phyloP scores from a whole-genome alignment of 2,113 vertebrate genomes.

The Anguilla japonica region DNA sequence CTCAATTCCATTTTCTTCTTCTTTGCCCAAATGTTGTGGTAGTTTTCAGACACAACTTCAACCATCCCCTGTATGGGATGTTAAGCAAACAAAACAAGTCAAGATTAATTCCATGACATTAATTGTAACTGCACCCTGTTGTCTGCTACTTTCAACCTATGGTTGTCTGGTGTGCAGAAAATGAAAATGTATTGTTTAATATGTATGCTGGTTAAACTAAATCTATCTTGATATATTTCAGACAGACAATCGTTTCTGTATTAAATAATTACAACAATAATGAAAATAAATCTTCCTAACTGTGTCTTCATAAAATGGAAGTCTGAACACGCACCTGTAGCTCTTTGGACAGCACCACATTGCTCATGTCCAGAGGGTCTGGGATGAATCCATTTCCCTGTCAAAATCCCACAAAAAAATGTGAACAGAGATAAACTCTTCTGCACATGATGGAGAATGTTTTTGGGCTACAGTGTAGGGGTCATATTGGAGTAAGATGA shows the following conservation, averaged over 20 bases:
- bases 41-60: conserved; percentile 95
- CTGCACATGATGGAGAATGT: not conserved
- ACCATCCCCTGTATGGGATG: conserved; percentile 81
- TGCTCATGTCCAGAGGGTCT: conserved; percentile 82
- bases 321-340: conserved; percentile 78
- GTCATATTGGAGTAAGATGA: not conserved
- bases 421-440: conserved; percentile 6
- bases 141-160: too few relatives aligned
- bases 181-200: too few relatives aligned
- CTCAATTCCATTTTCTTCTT: conserved; percentile 92
- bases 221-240: too few relatives aligned
- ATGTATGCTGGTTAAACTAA: too few relatives aligned
- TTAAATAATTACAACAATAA: not conserved
- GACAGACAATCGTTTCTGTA: not conserved
- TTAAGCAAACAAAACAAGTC: not conserved
- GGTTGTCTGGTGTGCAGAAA: too few relatives aligned
- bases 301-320: not conserved
- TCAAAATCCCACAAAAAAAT: conserved; percentile 12
- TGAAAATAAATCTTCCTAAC: not conserved
- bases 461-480: not conserved
- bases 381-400: conserved; percentile 85
- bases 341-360: conserved; percentile 86
- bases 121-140: not conserved
- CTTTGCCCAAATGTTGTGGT: conserved; percentile 98
- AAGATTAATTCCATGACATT: not conserved